Evolutionary conservation across 2,888 invertebrate species (phyloP), one percentile per base, ranked within the genome.

Genomic region (Parnassius orleans): DNA sequence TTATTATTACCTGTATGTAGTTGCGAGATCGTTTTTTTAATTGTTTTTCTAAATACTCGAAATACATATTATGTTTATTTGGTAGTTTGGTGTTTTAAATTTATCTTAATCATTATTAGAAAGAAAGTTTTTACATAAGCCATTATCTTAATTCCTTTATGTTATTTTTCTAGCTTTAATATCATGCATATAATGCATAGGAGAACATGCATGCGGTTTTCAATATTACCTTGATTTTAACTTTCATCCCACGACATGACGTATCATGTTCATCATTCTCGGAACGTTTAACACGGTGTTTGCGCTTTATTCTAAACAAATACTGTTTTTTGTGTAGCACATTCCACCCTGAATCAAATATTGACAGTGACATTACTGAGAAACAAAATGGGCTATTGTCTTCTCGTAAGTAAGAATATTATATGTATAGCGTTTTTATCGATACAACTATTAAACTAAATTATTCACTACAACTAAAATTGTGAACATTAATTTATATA

Each of bases 341-440:
- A 80, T 79, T 75, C 74, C 73, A 75, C 69, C 70, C 70, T 74
- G 75, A 75, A 73, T 79, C 74, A 80, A 81, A 81, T 80, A 83
- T 82, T 80, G 80, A 79, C 74, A 75, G 73, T 71, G 70, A 65
- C 64, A 67, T 69, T 71, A 72, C 66, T 73, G 63, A 65, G 63
- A 68, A 55, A 66, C 51, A 65, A 61, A 82, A 76, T 75, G 77
- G 82, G 79, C 75, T 80, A 77, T 79, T 81, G 78, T 76, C 78
- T 80, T 56, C 44, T 15, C 10, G 33, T 33, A 7, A 33, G 33
- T 33, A 33, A 33, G 7, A 3, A 5, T 33, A 33, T 33, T 33
- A 33, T 1, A 7, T 24, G 3, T 24, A 24, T 7, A 33, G 33
- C 33, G 7, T 33, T 33, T 33, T 33, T 7, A 7, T 33, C 33